Percentiles rank a stretch among this genome's conserved stretches.
Conservation (phyloP, 1,140 invertebrate species). For the Lamellibrachia luymesi region DNA sequence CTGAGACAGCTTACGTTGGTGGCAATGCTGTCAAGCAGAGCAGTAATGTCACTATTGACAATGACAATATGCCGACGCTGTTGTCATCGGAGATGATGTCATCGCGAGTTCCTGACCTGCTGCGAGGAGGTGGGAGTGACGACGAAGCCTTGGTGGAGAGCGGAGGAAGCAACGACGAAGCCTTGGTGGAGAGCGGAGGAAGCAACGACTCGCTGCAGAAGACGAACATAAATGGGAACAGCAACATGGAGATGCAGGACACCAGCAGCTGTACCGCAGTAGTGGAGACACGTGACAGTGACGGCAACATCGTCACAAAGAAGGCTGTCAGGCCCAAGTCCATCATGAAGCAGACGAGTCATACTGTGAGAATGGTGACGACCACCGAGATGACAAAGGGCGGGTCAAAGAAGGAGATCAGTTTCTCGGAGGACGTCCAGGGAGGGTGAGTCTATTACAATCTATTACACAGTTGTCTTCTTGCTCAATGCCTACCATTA, state of each 20-base stretch:
- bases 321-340: neutral
- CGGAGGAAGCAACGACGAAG: neutral
- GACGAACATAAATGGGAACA: neutral
- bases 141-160: neutral
- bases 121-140: neutral
- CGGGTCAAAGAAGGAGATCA: conserved; percentile 45
- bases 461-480: neutral
- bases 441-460: conserved; percentile 42
- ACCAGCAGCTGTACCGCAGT: neutral
- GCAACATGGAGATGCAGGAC: neutral
- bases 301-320: conserved; percentile 5
- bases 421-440: conserved; percentile 47
- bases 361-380: neutral
- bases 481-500: neutral
- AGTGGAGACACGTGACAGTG: neutral
- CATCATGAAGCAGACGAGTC: conserved; percentile 13
- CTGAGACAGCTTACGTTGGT: conserved; percentile 16
- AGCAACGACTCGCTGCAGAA: neutral
- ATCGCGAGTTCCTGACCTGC: neutral
- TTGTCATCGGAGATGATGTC: neutral
- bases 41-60: neutral
- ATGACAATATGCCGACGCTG: neutral
- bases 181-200: neutral
- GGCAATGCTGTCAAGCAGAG: conserved; percentile 2
- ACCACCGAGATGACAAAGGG: conserved; percentile 10